A percentile compares a stretch with the other conserved stretches of the same genome.
phyloP scores from a whole-genome alignment of 2,888 invertebrate genomes.

The Gymnoscelis rufifasciata region DNA sequence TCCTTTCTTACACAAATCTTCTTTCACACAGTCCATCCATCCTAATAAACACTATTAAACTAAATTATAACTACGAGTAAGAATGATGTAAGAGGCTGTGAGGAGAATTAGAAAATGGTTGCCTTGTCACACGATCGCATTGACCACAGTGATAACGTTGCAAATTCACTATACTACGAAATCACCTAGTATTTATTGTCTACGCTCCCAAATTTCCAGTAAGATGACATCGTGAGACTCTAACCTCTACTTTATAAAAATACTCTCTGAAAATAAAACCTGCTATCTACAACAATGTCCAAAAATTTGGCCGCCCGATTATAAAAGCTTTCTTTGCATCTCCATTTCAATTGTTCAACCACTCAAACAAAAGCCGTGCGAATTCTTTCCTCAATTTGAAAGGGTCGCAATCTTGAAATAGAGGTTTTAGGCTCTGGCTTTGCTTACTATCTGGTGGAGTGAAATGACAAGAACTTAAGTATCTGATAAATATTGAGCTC shows the following conservation, averaged over 20 bases:
- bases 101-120: no score
- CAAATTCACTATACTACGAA: no score
- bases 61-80: no score
- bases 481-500: slow-evolving; percentile 47
- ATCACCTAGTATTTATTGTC: no score
- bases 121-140: no score
- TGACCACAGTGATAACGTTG: no score
- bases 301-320: slow-evolving; percentile 1
- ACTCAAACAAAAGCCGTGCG: slow-evolving; percentile 19
- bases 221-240: not conserved
- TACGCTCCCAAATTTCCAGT: no score
- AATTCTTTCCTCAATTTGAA: slow-evolving; percentile 33
- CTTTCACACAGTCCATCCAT: no score
- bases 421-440: slow-evolving; percentile 31
- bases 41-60: no score
- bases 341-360: slow-evolving; percentile 21
- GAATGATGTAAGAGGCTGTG: no score
- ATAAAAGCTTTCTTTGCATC: slow-evolving; percentile 10
- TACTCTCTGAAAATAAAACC: not conserved
- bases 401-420: slow-evolving; percentile 40
- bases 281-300: not conserved
- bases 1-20: no score
- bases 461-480: slow-evolving; percentile 63
- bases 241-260: not conserved
- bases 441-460: slow-evolving; percentile 58